Evolutionary conservation across 2,113 vertebrate genomes (phyloP).

Genomic region (Sigmodon hispidus): DNA sequence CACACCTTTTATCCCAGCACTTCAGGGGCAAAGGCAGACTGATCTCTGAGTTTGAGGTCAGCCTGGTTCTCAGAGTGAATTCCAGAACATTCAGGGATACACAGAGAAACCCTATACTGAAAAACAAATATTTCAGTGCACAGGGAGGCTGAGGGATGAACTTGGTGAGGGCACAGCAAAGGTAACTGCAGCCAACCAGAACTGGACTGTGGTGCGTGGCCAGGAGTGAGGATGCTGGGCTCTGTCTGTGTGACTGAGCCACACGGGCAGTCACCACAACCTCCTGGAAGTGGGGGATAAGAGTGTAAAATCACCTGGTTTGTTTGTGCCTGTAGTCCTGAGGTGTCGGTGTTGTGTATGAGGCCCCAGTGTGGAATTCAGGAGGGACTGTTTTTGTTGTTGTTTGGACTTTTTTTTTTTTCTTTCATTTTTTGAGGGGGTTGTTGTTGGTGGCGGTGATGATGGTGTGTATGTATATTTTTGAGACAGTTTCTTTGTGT

Average conservation of each 20-base stretch:
- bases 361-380: not conserved
- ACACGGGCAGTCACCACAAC: fast-evolving
- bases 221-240: fast-evolving
- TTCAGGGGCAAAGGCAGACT: too few species aligned
- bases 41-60: too few species aligned
- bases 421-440: too few species aligned
- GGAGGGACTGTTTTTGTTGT: not conserved
- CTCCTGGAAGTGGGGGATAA: not conserved
- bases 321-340: not conserved
- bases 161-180: not conserved
- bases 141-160: not conserved
- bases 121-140: not conserved
- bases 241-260: not conserved
- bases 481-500: too few species aligned
- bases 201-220: not conserved
- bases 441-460: too few species aligned
- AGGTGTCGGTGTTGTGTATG: not conserved
- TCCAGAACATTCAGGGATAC: too few species aligned
- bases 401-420: too few species aligned
- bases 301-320: not conserved
- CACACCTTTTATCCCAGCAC: too few species aligned
- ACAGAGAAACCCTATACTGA: too few species aligned
- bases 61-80: too few species aligned
- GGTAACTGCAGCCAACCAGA: not conserved
- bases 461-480: too few species aligned